phyloP scores from a whole-genome alignment of 2,113 vertebrate species.

The Anolis sagrei region DNA sequence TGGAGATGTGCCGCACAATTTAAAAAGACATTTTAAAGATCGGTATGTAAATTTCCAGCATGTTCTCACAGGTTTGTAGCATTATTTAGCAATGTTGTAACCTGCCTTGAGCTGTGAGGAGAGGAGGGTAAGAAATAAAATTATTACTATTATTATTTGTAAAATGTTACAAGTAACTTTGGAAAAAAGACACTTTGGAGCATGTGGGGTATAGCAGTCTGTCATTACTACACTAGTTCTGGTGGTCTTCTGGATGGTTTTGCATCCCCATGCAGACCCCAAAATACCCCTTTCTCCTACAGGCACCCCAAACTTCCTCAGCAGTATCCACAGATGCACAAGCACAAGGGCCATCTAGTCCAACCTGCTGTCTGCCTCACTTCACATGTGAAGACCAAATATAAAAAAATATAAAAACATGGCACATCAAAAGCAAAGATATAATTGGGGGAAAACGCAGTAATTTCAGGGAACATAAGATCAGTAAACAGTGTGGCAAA shows the following conservation, averaged over 20 bases:
- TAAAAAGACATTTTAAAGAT: not conserved
- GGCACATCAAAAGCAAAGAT: too few species aligned
- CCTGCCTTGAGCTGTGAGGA: too few species aligned
- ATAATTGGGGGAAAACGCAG: not conserved
- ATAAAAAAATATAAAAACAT: too few species aligned
- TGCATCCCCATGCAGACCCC: not conserved
- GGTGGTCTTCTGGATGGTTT: too few species aligned
- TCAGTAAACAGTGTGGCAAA: too few species aligned
- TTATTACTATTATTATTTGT: not conserved
- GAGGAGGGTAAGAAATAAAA: too few species aligned
- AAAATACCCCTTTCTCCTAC: not conserved
- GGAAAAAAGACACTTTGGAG: not conserved
- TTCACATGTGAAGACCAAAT: too few species aligned
- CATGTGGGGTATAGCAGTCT: not conserved
- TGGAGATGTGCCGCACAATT: not conserved
- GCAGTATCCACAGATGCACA: not conserved
- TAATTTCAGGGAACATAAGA: not conserved
- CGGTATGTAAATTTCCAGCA: not conserved
- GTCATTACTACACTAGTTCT: too few species aligned
- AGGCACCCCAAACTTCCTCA: too few species aligned
- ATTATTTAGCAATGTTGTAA: too few species aligned
- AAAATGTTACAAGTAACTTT: not conserved
- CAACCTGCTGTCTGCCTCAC: too few species aligned
- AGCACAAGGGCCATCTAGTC: not conserved
- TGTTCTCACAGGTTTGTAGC: not conserved